Percentiles rank a stretch among this genome's conserved stretches.
These are phyloP conservation scores for Ichneumoninae sp. DNA, from an alignment of 2,888 invertebrate genomes.

Conservation along the genomic window DNA sequence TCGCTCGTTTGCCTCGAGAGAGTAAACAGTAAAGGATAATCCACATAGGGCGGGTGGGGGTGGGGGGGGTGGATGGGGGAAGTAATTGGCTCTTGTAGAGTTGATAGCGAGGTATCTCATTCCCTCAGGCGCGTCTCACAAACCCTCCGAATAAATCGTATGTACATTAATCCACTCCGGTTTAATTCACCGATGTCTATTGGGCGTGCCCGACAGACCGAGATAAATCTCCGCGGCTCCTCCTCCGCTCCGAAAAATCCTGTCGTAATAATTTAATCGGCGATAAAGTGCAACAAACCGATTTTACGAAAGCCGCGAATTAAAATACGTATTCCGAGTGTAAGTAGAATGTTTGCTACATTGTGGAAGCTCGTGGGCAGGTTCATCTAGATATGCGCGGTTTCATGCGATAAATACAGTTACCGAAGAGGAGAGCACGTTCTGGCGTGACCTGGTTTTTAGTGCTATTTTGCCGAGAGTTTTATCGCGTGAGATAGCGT, in stretches of 20 bases:
- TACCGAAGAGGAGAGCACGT: slow-evolving; percentile 17
- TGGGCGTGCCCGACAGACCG: slow-evolving; percentile 23
- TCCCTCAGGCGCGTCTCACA: not conserved
- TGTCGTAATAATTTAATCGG: slow-evolving; percentile 53
- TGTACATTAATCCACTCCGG: not conserved
- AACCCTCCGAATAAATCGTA: slow-evolving; percentile 26
- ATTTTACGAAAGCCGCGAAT: slow-evolving; percentile 13
- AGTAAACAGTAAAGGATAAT: slow-evolving; percentile 7
- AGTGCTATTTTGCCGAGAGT: slow-evolving; percentile 52
- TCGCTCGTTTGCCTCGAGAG: not conserved
- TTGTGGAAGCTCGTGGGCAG: not conserved
- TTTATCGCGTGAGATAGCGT: slow-evolving; percentile 9
- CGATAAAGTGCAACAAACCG: slow-evolving; percentile 29
- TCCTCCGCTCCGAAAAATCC: slow-evolving; percentile 21
- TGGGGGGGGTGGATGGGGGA: not conserved
- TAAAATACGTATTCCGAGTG: not conserved
- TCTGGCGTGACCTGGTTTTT: slow-evolving; percentile 61
- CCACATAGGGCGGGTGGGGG: not conserved
- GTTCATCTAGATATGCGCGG: not conserved
- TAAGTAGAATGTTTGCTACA: not conserved
- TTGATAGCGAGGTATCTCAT: slow-evolving; percentile 41
- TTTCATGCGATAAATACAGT: not conserved
- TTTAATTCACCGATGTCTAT: slow-evolving; percentile 51
- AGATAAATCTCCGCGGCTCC: slow-evolving; percentile 19
- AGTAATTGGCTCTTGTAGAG: slow-evolving; percentile 46